Evolutionary conservation across 2,888 invertebrate species (phyloP).

Genomic region (Acleris holmiana): DNA sequence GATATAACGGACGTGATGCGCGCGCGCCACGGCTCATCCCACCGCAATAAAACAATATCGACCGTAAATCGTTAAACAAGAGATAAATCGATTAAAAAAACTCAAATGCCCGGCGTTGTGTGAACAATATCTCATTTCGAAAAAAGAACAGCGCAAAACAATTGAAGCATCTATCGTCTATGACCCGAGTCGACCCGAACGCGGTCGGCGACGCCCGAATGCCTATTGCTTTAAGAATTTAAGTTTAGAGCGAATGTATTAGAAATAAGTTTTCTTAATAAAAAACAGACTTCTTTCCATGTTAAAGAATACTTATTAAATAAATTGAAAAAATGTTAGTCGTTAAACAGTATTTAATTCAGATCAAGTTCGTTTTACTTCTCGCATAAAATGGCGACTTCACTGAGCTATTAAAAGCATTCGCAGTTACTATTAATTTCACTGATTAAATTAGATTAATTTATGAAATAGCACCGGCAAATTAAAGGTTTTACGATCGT

Average conservation of each 20-base stretch:
- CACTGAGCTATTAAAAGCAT: constrained; percentile 13
- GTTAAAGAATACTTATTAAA: no score
- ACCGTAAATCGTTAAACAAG: constrained; percentile 55
- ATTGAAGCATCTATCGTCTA: constrained; percentile 72
- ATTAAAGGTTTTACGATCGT: not conserved
- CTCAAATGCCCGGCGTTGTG: constrained; percentile 46
- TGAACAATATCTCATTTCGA: constrained; percentile 50
- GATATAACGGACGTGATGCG: constrained; percentile 60
- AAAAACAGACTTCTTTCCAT: no score
- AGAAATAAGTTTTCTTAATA: no score
- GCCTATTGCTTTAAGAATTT: constrained; percentile 62
- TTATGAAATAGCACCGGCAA: constrained; percentile 6
- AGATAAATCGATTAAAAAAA: constrained; percentile 39
- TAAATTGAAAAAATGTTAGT: no score
- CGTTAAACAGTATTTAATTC: constrained; percentile 25
- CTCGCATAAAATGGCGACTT: constrained; percentile 2
- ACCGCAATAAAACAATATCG: constrained; percentile 61
- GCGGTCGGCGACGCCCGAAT: constrained; percentile 44
- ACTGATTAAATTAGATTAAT: constrained; percentile 19
- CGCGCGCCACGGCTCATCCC: constrained; percentile 64
- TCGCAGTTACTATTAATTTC: constrained; percentile 1
- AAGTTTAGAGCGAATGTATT: constrained; percentile 2
- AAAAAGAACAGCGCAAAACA: constrained; percentile 64
- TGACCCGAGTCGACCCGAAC: constrained; percentile 51
- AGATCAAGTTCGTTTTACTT: constrained; percentile 1